A percentile compares a stretch with the other conserved stretches of the same genome.
Evolutionary conservation across 2,888 invertebrate genomes (phyloP).

Genomic region (Peribatodes rhomboidaria): DNA sequence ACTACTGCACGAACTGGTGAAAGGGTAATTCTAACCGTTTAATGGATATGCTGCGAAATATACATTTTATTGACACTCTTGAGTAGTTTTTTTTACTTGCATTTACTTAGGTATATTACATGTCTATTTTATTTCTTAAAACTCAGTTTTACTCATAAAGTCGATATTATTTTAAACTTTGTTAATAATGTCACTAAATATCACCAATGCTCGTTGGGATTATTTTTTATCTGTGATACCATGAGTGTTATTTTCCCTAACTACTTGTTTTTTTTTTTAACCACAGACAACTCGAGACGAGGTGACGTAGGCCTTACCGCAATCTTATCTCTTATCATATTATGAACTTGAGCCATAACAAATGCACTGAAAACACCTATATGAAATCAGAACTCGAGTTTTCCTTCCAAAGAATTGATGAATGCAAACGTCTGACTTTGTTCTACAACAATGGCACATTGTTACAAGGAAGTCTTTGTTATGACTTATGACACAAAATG

Average conservation of each 20-base stretch:
- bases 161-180: too few species aligned
- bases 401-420: conserved; percentile 21
- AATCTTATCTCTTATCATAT: conserved; percentile 21
- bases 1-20: conserved; percentile 28
- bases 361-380: conserved; percentile 17
- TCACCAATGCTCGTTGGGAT: too few species aligned
- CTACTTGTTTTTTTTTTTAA: neutral
- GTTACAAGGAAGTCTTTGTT: conserved; percentile 33
- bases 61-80: neutral
- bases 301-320: conserved; percentile 7
- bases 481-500: conserved; percentile 30
- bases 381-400: conserved; percentile 21
- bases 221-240: neutral
- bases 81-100: neutral
- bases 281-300: conserved; percentile 9
- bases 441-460: conserved; percentile 30
- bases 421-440: conserved; percentile 25
- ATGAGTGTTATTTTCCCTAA: neutral
- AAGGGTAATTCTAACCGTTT: conserved; percentile 27
- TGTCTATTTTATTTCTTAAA: neutral
- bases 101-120: neutral
- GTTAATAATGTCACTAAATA: neutral
- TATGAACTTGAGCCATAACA: conserved; percentile 9
- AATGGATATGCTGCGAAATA: conserved; percentile 15
- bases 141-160: too few species aligned